Percentiles rank a stretch among this genome's conserved stretches.
Conservation (phyloP, 2,113 vertebrate genomes). For the Leucosticte australis region DNA sequence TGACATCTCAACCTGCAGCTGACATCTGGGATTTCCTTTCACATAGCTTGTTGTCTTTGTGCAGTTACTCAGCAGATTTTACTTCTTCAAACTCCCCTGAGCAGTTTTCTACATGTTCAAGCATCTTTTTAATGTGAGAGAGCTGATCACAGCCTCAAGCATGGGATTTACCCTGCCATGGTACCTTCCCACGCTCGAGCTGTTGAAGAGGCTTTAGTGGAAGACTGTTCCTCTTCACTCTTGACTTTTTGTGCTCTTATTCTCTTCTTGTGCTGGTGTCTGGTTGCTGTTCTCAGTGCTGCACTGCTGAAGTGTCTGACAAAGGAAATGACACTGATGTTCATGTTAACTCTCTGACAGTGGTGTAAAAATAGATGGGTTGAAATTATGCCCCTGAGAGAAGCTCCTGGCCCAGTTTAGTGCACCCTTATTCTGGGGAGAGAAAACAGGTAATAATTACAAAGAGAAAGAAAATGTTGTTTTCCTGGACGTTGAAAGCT, state of each 20-base stretch:
- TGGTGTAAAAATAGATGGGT: neutral
- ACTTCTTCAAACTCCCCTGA: neutral
- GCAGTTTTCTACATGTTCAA: neutral
- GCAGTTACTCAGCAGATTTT: neutral
- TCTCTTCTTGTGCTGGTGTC: neutral
- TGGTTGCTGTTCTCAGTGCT: neutral
- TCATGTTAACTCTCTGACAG: neutral
- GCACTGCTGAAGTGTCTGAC: neutral
- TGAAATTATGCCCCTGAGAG: neutral
- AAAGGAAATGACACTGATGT: neutral
- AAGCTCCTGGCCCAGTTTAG: neutral
- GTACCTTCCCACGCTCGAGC: neutral
- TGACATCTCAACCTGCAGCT: neutral
- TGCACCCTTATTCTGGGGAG: neutral
- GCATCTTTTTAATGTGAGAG: neutral
- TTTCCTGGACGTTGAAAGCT: constrained; percentile 2
- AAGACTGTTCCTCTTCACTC: neutral
- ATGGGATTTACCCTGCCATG: accelerated
- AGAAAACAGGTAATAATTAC: neutral
- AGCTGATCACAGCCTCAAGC: neutral
- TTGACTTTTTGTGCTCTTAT: neutral
- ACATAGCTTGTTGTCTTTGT: neutral
- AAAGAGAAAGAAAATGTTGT: neutral
- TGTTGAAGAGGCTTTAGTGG: neutral
- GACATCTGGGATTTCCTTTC: neutral